These are phyloP conservation scores for Toxonevra muliebris DNA, from an alignment of 2,888 invertebrate genomes.

Conservation along the genomic window DNA sequence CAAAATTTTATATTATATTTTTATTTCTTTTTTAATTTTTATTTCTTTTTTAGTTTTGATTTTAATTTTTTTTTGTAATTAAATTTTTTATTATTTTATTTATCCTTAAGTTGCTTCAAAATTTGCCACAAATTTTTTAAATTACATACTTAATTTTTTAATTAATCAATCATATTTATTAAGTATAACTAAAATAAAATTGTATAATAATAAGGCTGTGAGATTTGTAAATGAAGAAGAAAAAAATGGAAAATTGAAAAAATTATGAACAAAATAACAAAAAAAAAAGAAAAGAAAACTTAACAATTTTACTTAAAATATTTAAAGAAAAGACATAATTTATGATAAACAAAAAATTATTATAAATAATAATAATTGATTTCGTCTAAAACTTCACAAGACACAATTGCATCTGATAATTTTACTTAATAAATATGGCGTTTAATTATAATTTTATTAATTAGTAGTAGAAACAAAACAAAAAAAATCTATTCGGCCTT, in stretches of 20 bases:
- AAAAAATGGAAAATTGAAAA: conserved; percentile 14
- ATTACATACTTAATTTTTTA: neutral
- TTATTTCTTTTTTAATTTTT: neutral
- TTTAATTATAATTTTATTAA: too few species aligned
- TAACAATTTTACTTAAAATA: conserved; percentile 11
- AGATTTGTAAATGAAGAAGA: conserved; percentile 12
- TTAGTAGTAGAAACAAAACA: neutral
- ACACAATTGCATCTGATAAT: too few species aligned
- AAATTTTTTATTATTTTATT: too few species aligned
- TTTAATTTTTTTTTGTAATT: neutral
- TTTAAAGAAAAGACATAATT: conserved; percentile 2
- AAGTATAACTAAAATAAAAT: neutral
- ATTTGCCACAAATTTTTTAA: too few species aligned
- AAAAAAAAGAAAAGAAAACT: conserved; percentile 4
- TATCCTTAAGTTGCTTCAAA: too few species aligned
- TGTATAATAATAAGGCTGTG: conserved; percentile 27
- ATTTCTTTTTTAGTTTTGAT: neutral
- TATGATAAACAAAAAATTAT: too few species aligned
- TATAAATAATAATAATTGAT: too few species aligned
- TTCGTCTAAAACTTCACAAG: too few species aligned
- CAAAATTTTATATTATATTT: neutral
- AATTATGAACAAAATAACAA: neutral
- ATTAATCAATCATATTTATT: neutral
- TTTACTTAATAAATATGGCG: too few species aligned
- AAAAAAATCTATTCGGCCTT: neutral